A percentile compares a stretch with the other conserved stretches of the same genome.
Evolutionary conservation across 2,113 vertebrate species (phyloP).

Genomic region (Ia io): DNA sequence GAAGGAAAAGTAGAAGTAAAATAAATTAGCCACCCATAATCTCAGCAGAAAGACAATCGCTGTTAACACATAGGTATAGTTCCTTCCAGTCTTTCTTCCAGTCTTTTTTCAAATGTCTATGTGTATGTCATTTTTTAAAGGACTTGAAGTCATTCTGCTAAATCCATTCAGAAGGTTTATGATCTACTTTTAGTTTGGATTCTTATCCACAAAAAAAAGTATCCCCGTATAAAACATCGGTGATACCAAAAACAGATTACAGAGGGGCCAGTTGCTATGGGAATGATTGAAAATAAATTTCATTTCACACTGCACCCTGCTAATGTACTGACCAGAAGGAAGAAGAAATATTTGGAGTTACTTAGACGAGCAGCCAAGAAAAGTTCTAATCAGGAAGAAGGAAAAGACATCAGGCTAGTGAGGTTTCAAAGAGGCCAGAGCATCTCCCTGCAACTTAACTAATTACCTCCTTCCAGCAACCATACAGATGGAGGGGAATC

Average conservation of each 20-base stretch:
- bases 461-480: neutral
- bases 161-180: constrained; percentile 53
- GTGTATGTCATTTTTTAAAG: neutral
- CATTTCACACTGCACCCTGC: constrained; percentile 43
- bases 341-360: constrained; percentile 59
- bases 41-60: neutral
- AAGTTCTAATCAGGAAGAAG: constrained; percentile 8
- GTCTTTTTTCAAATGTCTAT: constrained; percentile 9
- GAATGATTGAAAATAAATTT: constrained; percentile 63
- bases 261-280: constrained; percentile 62
- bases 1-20: neutral
- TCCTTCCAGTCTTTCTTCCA: constrained; percentile 34
- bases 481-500: rapidly evolving
- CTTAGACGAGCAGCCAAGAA: constrained; percentile 47
- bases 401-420: neutral
- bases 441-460: neutral
- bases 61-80: neutral
- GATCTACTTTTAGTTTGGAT: constrained; percentile 40
- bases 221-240: constrained; percentile 23
- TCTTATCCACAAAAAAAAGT: constrained; percentile 35
- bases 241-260: constrained; percentile 66
- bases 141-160: constrained; percentile 30
- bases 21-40: neutral
- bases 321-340: constrained; percentile 69
- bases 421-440: neutral